Evolutionary conservation across 2,888 invertebrate species (phyloP), one percentile per base, ranked within the genome.

Genomic region (Idaea biselata): DNA sequence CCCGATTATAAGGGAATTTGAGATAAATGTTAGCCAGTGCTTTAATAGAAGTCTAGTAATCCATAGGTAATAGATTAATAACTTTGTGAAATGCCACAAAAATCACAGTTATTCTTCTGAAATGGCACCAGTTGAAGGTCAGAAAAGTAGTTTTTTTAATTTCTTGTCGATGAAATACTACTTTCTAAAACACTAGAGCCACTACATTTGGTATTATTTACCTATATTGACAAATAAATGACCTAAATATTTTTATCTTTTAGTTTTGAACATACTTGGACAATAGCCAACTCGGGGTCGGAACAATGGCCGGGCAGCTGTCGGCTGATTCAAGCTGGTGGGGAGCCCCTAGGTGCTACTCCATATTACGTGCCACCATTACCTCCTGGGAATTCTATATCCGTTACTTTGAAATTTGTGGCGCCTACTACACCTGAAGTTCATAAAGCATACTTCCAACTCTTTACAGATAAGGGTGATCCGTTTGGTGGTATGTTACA

Each of bases 301-400:
- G 97, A 97, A 73, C 83, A 93, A 17, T 99, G 99, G 99, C 99
- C 99, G 0, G 94, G 94, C 14, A 96, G 96, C 69, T 96, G 98
- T 86, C 95, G 94, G 82, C 87, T 98, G 74, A 94, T 95, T 72
- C 96, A 95, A 80, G 95, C 95, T 16, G 94, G 95, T 67, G 97
- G 97, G 7, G 91, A 88, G 69, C 79, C 82, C 14, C 75, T 89
- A 16, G 84, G 91, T 66, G 91, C 91, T 60, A 88, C 85, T 25
- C 86, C 94, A 60, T 93, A 95, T 25, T 89, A 94, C 74, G 94
- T 97, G 25, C 95, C 96, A 55, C 93, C 95, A 25, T 84, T 99
- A 72, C 93, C 94, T 66, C 96, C 98, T 4, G 96, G 96, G 65
- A 95, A 97, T 81, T 94, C 94, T 62, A 94, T 95, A 62, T 96